These are phyloP conservation scores for Hyposoter dolosus DNA, from an alignment of 2,888 invertebrate species.

Conservation along the genomic window DNA sequence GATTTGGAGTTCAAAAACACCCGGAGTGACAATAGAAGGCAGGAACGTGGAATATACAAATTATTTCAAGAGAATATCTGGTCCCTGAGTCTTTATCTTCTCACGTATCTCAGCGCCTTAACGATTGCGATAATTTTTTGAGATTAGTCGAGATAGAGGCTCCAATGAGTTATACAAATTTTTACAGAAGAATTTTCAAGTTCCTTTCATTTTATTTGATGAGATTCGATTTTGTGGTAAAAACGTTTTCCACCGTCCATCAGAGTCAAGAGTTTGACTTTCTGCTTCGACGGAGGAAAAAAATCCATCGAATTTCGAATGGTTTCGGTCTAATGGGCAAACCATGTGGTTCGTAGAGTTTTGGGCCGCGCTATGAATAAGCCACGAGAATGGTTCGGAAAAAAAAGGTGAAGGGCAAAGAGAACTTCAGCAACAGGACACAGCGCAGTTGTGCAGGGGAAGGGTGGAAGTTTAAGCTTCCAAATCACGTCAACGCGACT, in stretches of 20 bases:
- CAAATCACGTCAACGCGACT: constrained; percentile 39
- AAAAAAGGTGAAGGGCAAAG: background rate
- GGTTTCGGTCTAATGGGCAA: background rate
- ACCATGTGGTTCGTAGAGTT: background rate
- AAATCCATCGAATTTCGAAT: background rate
- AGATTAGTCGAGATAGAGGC: background rate
- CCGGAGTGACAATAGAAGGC: constrained; percentile 72
- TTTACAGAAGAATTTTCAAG: background rate
- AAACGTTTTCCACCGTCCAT: background rate
- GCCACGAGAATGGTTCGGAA: constrained; percentile 6
- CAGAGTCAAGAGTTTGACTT: background rate
- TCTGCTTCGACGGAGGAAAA: background rate
- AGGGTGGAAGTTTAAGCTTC: constrained; percentile 27
- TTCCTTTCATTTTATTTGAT: background rate
- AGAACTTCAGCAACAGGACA: constrained; percentile 3
- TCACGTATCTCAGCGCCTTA: background rate
- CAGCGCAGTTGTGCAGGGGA: background rate
- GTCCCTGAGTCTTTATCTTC: constrained; percentile 35
- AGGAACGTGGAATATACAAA: constrained; percentile 81
- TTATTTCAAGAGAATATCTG: constrained; percentile 74
- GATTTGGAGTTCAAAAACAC: constrained; percentile 75
- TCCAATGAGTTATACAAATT: background rate
- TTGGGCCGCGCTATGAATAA: background rate
- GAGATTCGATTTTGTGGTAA: background rate
- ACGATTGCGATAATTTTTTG: background rate